A percentile compares a stretch with the other conserved stretches of the same genome.
These are phyloP conservation scores for Zhuqinia jingwanae DNA, from an alignment of 2,888 invertebrate genomes.

Conservation along the genomic window DNA sequence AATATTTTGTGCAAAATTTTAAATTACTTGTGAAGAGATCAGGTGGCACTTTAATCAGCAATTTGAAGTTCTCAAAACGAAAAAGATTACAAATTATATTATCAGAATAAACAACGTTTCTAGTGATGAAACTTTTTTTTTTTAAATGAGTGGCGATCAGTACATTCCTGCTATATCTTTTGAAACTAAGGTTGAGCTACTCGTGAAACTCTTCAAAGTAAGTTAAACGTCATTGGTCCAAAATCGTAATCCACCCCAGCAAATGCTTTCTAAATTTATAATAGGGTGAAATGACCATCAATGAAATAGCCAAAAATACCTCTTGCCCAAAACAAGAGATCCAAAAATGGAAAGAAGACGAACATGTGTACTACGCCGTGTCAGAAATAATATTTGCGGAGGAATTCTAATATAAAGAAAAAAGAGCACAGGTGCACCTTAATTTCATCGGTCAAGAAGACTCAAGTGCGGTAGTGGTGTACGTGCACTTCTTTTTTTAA, in stretches of 20 bases:
- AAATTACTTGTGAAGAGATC: too few relatives aligned
- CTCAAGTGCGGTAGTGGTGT: too few relatives aligned
- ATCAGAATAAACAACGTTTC: too few relatives aligned
- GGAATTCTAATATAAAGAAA: conserved; percentile 53
- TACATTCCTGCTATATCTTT: conserved; percentile 6
- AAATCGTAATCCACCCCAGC: not conserved
- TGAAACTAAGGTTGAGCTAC: conserved; percentile 49
- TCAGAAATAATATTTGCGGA: conserved; percentile 57
- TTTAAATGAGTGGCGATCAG: not conserved
- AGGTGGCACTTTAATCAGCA: too few relatives aligned
- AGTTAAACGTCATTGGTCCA: not conserved
- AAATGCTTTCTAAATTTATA: not conserved
- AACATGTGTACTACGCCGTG: conserved; percentile 51
- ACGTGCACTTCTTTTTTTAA: too few relatives aligned
- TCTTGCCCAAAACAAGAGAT: conserved; percentile 33
- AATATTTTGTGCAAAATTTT: too few relatives aligned
- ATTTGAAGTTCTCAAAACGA: not conserved
- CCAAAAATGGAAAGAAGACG: conserved; percentile 43
- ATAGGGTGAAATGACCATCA: conserved; percentile 42
- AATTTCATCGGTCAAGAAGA: too few relatives aligned
- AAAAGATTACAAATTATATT: not conserved
- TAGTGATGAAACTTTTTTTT: too few relatives aligned
- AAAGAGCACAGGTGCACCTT: too few relatives aligned
- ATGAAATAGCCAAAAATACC: not conserved
- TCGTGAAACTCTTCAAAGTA: conserved; percentile 47